Percentiles rank a stretch among this genome's conserved stretches.
Evolutionary conservation across 2,888 invertebrate species (phyloP).

Genomic region (Agonopterix arenella): DNA sequence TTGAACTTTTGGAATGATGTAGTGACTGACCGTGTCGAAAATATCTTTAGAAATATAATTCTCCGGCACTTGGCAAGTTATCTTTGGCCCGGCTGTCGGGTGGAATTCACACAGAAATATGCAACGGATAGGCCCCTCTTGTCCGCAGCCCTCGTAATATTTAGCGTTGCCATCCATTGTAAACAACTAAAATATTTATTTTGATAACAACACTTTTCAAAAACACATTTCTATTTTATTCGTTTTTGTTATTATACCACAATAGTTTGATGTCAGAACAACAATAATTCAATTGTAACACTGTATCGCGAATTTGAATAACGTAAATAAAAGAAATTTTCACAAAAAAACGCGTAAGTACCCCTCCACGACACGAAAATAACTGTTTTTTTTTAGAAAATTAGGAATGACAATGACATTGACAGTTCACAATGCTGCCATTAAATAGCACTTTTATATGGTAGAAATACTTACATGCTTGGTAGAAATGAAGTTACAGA

Average conservation of each 20-base stretch:
- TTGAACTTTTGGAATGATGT: slow-evolving; percentile 90
- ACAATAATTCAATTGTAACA: too few relatives aligned
- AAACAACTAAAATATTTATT: slow-evolving; percentile 21
- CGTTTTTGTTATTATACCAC: too few relatives aligned
- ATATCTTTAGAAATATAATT: slow-evolving; percentile 87
- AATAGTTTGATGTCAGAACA: neutral
- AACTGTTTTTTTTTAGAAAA: neutral
- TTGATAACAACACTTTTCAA: slow-evolving; percentile 14
- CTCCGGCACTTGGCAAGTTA: slow-evolving; percentile 88
- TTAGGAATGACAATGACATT: too few relatives aligned
- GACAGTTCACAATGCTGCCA: too few relatives aligned
- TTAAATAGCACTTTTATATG: too few relatives aligned
- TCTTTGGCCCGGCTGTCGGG: slow-evolving; percentile 85
- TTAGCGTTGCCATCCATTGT: slow-evolving; percentile 66
- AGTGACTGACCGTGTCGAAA: slow-evolving; percentile 88
- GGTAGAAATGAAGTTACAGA: too few relatives aligned
- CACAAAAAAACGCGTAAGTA: slow-evolving; percentile 10
- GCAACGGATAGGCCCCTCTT: slow-evolving; percentile 84
- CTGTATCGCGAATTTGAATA: slow-evolving; percentile 11
- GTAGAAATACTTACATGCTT: too few relatives aligned
- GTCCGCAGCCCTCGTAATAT: slow-evolving; percentile 76
- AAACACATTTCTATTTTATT: slow-evolving; percentile 14
- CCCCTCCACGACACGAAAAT: neutral
- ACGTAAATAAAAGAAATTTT: slow-evolving; percentile 30
- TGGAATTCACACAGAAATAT: slow-evolving; percentile 89